phyloP scores from a whole-genome alignment of 2,797 vertebrate genomes.

The Numenius phaeopus region DNA sequence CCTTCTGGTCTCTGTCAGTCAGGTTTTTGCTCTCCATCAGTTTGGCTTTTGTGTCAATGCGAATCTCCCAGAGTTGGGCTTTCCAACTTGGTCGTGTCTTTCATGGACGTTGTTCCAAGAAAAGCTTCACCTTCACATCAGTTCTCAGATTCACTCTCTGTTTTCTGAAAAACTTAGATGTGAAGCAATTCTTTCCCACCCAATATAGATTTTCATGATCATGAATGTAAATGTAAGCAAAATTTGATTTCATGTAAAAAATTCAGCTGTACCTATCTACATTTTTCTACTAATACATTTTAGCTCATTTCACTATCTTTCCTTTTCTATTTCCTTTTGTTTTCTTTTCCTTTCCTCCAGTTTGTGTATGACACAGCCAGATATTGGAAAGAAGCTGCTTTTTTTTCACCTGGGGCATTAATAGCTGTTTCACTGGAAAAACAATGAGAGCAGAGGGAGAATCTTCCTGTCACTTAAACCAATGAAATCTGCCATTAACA shows the following conservation, averaged over 20 bases:
- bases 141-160: background rate
- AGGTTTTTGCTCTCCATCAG: rapidly evolving
- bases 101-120: background rate
- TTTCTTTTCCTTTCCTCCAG: background rate
- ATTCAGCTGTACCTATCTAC: background rate
- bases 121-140: background rate
- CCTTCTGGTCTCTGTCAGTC: background rate
- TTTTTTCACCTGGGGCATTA: background rate
- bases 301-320: background rate
- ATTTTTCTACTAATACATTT: background rate
- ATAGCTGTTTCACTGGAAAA: background rate
- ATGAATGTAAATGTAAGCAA: background rate
- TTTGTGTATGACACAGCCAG: background rate
- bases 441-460: background rate
- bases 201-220: background rate
- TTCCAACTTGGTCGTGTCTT: background rate
- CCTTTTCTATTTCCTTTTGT: background rate
- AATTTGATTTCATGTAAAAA: background rate
- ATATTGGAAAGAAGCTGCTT: background rate
- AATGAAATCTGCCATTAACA: background rate
- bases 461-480: background rate
- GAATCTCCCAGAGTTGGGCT: background rate
- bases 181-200: background rate
- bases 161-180: background rate
- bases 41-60: background rate